A percentile compares a stretch with the other conserved stretches of the same genome.
Evolutionary conservation across 2,113 vertebrate genomes (phyloP).

Genomic region (Hyla sarda): DNA sequence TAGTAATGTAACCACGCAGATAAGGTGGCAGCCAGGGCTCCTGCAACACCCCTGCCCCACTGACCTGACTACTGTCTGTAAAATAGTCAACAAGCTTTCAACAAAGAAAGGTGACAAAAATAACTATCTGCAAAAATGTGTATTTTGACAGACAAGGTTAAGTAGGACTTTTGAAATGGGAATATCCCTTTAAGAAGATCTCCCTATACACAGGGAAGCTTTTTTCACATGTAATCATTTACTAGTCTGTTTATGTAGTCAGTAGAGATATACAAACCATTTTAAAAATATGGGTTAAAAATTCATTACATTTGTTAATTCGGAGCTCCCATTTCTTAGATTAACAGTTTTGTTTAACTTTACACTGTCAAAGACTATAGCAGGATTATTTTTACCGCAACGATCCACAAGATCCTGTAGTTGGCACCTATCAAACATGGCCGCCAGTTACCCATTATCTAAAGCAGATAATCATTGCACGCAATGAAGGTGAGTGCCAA

Average conservation of each 20-base stretch:
- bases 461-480: slow-evolving; percentile 47
- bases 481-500: slow-evolving; percentile 25
- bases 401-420: slow-evolving; percentile 30
- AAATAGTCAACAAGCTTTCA: too few relatives aligned
- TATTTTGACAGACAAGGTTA: too few relatives aligned
- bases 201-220: too few relatives aligned
- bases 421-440: slow-evolving; percentile 34
- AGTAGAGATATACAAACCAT: not conserved
- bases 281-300: not conserved
- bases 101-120: too few relatives aligned
- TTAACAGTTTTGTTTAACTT: not conserved
- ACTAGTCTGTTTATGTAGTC: not conserved
- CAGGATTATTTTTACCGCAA: not conserved
- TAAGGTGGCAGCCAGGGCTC: too few relatives aligned
- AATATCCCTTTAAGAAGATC: too few relatives aligned
- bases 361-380: not conserved
- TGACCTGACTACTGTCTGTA: too few relatives aligned
- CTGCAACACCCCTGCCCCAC: too few relatives aligned
- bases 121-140: too few relatives aligned
- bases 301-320: not conserved
- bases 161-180: too few relatives aligned
- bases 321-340: not conserved
- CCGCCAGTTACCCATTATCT: slow-evolving; percentile 46
- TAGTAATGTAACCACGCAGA: too few relatives aligned
- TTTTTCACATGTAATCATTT: not conserved